Conservation (phyloP, 2,888 invertebrate species). For the Eucriotettix oculatus region DNA sequence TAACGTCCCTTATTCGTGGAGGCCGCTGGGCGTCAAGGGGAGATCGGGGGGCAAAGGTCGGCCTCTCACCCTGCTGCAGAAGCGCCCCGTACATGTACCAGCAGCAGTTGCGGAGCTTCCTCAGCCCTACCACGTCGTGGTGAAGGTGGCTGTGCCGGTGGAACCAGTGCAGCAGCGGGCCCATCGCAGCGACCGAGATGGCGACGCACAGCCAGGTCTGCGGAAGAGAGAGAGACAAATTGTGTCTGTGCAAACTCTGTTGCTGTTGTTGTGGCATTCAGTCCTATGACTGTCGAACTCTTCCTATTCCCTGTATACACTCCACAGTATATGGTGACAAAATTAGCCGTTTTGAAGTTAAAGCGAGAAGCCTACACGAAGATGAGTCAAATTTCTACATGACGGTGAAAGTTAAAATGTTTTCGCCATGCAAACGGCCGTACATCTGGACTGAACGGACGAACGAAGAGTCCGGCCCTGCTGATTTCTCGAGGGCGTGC, state of each 20-base stretch:
- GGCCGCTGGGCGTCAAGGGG: too few relatives aligned
- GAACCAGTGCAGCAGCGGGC: constrained; percentile 60
- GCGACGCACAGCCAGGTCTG: constrained; percentile 73
- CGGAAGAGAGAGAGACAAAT: constrained; percentile 16
- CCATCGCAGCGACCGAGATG: constrained; percentile 55
- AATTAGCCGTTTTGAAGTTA: too few relatives aligned
- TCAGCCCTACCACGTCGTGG: constrained; percentile 25
- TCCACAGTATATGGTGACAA: too few relatives aligned
- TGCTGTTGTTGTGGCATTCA: too few relatives aligned
- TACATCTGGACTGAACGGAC: constrained; percentile 49
- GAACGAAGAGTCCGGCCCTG: constrained; percentile 63
- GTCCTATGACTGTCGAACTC: too few relatives aligned
- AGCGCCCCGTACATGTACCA: constrained; percentile 86
- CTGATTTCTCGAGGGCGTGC: constrained; percentile 65
- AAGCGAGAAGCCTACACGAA: too few relatives aligned
- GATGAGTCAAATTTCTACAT: too few relatives aligned
- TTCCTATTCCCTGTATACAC: too few relatives aligned
- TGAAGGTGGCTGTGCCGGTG: constrained; percentile 18
- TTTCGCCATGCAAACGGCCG: constrained; percentile 5
- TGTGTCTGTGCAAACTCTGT: too few relatives aligned
- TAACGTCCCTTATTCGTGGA: too few relatives aligned
- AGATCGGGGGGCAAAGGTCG: too few relatives aligned
- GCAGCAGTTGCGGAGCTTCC: constrained; percentile 52
- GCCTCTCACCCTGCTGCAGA: constrained; percentile 62
- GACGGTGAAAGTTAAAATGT: too few relatives aligned